A percentile compares a stretch with the other conserved stretches of the same genome.
Conservation (phyloP, 2,113 vertebrate genomes). For the Rallus limicola region DNA sequence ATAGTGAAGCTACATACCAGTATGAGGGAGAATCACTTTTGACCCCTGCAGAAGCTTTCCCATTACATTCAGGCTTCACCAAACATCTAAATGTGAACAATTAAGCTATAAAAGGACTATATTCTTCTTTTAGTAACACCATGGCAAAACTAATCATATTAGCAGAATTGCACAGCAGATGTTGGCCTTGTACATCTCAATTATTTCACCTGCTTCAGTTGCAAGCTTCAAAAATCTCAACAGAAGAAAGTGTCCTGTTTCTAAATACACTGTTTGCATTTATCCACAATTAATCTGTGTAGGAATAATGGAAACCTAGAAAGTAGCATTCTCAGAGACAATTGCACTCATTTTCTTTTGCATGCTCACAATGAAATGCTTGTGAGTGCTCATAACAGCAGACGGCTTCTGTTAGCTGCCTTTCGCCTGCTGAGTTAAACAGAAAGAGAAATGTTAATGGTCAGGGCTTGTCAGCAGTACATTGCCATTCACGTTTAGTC, state of each 20-base stretch:
- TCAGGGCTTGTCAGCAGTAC: constrained; percentile 63
- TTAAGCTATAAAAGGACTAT: constrained; percentile 23
- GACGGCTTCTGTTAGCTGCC: constrained; percentile 56
- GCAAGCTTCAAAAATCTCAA: not conserved
- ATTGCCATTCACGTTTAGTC: constrained; percentile 67
- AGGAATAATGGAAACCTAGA: constrained; percentile 26
- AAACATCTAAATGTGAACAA: constrained; percentile 22
- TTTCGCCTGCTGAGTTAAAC: constrained; percentile 65
- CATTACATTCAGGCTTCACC: constrained; percentile 3
- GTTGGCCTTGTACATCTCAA: constrained; percentile 27
- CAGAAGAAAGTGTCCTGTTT: not conserved
- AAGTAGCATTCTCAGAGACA: constrained; percentile 15
- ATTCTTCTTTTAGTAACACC: constrained; percentile 29
- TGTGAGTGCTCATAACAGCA: constrained; percentile 54
- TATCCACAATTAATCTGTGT: constrained; percentile 1
- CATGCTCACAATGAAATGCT: constrained; percentile 9
- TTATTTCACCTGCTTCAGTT: constrained; percentile 55
- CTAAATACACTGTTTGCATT: constrained; percentile 13
- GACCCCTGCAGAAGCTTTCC: not conserved
- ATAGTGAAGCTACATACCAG: not conserved
- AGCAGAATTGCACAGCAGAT: constrained; percentile 14
- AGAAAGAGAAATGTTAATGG: constrained; percentile 72
- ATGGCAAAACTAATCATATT: constrained; percentile 39
- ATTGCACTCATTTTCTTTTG: not conserved
- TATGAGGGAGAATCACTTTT: not conserved